A percentile compares a stretch with the other conserved stretches of the same genome.
phyloP scores from a whole-genome alignment of 37 sponge, comb jelly and placozoan genomes.

The Aplysina aerophoba region DNA sequence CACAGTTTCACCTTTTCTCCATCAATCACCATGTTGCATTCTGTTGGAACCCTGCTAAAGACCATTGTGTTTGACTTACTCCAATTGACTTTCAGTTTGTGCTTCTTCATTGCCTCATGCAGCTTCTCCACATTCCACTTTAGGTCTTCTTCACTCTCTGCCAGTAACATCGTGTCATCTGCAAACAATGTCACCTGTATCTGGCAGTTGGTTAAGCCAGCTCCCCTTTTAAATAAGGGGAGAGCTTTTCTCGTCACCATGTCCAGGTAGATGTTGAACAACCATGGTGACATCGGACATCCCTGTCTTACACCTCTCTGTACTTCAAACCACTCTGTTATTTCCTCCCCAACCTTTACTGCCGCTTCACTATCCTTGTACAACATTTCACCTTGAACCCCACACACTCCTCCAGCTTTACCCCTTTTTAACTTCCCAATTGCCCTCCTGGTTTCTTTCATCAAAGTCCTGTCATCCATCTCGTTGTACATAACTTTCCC shows the following conservation, averaged over 20 bases:
- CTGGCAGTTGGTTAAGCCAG: slow-evolving; percentile 9
- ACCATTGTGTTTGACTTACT: slow-evolving; percentile 15
- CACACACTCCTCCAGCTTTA: too few species aligned
- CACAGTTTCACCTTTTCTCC: slow-evolving; percentile 26
- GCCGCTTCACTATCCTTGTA: slow-evolving; percentile 6
- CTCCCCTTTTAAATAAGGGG: slow-evolving; percentile 14
- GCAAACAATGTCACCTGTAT: slow-evolving; percentile 30
- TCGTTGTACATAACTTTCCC: too few species aligned
- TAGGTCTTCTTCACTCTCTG: slow-evolving; percentile 19
- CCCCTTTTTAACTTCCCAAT: too few species aligned
- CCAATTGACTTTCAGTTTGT: slow-evolving; percentile 25
- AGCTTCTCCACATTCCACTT: slow-evolving; percentile 37
- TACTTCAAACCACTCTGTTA: slow-evolving; percentile 12
- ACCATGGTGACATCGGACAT: not conserved
- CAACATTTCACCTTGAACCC: too few species aligned
- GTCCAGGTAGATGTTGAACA: slow-evolving; percentile 29
- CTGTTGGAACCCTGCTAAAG: slow-evolving; percentile 23
- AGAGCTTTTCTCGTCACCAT: slow-evolving; percentile 18
- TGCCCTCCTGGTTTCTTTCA: too few species aligned
- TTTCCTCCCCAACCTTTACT: slow-evolving; percentile 3
- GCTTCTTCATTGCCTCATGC: slow-evolving; percentile 16
- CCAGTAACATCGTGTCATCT: not conserved
- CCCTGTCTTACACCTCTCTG: slow-evolving; percentile 11
- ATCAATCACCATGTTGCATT: slow-evolving; percentile 26
- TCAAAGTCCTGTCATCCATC: too few species aligned